phyloP scores from a whole-genome alignment of 2,888 invertebrate genomes.

The Luffia ferchaultella region DNA sequence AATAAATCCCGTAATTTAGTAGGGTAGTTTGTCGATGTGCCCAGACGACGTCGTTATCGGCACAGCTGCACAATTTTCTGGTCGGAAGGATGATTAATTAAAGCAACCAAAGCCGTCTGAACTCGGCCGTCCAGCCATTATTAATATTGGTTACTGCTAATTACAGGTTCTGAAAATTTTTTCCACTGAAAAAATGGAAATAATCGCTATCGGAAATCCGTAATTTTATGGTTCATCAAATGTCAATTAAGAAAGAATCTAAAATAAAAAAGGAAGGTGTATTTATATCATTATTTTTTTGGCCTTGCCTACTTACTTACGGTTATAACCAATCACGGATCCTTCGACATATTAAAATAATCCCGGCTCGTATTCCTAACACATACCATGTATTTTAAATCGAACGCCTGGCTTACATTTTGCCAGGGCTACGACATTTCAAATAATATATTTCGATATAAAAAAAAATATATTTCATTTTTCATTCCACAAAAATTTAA shows the following conservation, averaged over 20 bases:
- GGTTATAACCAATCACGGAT: no score
- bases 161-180: constrained; percentile 9
- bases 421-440: no score
- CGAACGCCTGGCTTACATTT: no score
- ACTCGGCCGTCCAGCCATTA: constrained; percentile 11
- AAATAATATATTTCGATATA: no score
- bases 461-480: no score
- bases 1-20: background rate
- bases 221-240: background rate
- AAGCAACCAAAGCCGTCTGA: constrained; percentile 26
- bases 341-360: no score
- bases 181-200: background rate
- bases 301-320: no score
- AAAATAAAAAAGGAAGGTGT: no score
- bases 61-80: constrained; percentile 46
- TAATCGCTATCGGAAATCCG: background rate
- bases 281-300: no score
- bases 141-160: constrained; percentile 11
- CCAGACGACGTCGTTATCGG: constrained; percentile 41
- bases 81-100: constrained; percentile 50
- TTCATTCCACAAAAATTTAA: no score
- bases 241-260: background rate
- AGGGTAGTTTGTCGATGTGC: constrained; percentile 21
- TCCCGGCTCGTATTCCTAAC: no score
- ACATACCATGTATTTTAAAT: no score